phyloP scores from a whole-genome alignment of 2,113 vertebrate genomes.

The Gulo gulo region DNA sequence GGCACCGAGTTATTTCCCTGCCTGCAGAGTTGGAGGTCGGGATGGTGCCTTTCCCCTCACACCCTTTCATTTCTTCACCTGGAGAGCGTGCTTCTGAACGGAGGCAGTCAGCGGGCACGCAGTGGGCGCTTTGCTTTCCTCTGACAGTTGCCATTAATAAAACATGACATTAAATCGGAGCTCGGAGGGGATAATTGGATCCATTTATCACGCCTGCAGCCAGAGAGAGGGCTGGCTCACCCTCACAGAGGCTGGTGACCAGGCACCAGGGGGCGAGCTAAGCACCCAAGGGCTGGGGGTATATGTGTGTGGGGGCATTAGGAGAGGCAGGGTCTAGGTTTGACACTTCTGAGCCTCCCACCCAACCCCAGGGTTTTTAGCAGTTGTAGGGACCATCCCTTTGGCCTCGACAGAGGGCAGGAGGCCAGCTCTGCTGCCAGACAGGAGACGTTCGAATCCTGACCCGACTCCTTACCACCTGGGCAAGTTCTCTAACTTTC shows the following conservation, averaged over 20 bases:
- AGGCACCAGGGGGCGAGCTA: slow-evolving; percentile 10
- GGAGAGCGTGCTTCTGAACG: background rate
- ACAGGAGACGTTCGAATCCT: background rate
- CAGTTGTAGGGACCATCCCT: background rate
- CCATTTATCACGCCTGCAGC: slow-evolving; percentile 79
- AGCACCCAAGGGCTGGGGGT: background rate
- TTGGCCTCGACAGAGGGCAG: background rate
- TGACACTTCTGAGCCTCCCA: background rate
- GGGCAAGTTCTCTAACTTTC: background rate
- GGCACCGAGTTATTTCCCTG: slow-evolving; percentile 34
- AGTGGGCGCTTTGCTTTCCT: slow-evolving; percentile 81
- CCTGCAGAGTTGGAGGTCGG: background rate
- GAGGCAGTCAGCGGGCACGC: background rate
- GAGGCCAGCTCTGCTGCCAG: background rate
- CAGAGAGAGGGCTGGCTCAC: background rate
- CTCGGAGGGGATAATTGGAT: slow-evolving; percentile 80
- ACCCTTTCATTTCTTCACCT: background rate
- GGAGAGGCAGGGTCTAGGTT: background rate
- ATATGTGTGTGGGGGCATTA: background rate
- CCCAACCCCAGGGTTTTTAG: background rate
- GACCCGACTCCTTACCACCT: background rate
- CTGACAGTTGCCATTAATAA: slow-evolving; percentile 84
- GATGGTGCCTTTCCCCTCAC: background rate
- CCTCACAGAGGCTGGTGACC: slow-evolving; percentile 26
- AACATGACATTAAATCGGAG: slow-evolving; percentile 81